Conservation (phyloP, 2,113 vertebrate genomes). For the Castor canadensis region DNA sequence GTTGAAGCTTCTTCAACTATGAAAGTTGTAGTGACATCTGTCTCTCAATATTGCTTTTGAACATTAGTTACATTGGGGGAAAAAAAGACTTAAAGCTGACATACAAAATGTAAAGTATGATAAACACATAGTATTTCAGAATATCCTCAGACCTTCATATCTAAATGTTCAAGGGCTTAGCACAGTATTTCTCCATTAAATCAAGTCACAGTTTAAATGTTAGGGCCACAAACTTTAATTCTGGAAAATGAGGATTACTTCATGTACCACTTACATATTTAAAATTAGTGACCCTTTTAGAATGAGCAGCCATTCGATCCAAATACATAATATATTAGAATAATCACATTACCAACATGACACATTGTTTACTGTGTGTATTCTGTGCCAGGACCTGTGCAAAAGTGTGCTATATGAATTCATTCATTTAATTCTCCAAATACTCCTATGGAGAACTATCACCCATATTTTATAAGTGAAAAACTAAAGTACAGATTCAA, state of each 20-base stretch:
- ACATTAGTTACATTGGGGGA: background rate
- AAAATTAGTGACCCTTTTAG: background rate
- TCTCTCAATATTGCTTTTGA: constrained; percentile 32
- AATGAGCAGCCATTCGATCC: background rate
- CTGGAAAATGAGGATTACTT: background rate
- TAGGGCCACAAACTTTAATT: background rate
- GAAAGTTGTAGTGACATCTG: background rate
- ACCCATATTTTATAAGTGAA: background rate
- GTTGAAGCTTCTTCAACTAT: background rate
- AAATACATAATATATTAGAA: background rate
- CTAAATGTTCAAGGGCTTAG: background rate
- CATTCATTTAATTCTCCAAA: background rate
- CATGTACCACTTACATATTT: background rate
- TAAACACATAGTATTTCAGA: background rate
- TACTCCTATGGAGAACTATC: background rate
- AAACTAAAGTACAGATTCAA: background rate
- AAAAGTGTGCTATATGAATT: background rate
- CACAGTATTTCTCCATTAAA: background rate
- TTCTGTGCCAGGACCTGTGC: background rate
- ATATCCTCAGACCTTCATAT: background rate
- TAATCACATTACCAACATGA: background rate
- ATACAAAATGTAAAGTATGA: background rate
- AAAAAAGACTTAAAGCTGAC: background rate
- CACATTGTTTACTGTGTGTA: background rate
- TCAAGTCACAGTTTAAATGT: constrained; percentile 12